Evolutionary conservation across 2,797 vertebrate genomes (phyloP), one percentile per base, ranked within the genome.

Genomic region (Tadarida brasiliensis): DNA sequence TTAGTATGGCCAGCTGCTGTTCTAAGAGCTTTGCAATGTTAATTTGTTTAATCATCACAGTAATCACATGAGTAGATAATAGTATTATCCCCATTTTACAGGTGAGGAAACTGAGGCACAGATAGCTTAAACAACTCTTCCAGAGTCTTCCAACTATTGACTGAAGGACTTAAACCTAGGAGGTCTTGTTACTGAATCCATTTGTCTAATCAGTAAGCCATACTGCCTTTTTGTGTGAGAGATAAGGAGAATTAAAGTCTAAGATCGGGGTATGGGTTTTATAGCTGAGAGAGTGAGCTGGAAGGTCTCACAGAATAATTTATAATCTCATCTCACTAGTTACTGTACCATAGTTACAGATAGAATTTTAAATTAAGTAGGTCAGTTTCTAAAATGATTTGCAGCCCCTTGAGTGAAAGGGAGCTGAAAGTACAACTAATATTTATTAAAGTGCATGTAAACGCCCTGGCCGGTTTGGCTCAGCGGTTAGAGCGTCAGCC

Each of bases 341-440:
- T 88, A 73, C 67, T 47, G 28, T 91, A 67, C 56, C 30, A 87
- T 68, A 54, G 59, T 90, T 87, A 94, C 54, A 92, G 77, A 76
- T 24, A 26, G 90, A 84, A 77, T 87, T 93, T 95, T 96, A 93
- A 57, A 95, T 93, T 95, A 94, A 95, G 33, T 54, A 92, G 68
- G 56, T 90, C 84, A 92, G 56, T 84, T 61, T 93, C 87, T 91
- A 83, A 71, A 56, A 56, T 87, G 24, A 73, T 39, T 47, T 81
- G 7, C 4, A 87, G 33, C 11, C n/a, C 57, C 54, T 95, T 87
- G 70, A 63, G 61, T 70, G 39, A 71, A 74, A 89, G n/a, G 65
- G 22, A 95, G 49, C 61, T 94, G 26, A 68, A 87, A 73, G 20
- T 51, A 16, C 39, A 9, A n/a, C 12, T 57, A 59, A 77, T 77